These are phyloP conservation scores for Dryoscopus gambensis DNA, from an alignment of 2,113 vertebrate species.

Conservation along the genomic window DNA sequence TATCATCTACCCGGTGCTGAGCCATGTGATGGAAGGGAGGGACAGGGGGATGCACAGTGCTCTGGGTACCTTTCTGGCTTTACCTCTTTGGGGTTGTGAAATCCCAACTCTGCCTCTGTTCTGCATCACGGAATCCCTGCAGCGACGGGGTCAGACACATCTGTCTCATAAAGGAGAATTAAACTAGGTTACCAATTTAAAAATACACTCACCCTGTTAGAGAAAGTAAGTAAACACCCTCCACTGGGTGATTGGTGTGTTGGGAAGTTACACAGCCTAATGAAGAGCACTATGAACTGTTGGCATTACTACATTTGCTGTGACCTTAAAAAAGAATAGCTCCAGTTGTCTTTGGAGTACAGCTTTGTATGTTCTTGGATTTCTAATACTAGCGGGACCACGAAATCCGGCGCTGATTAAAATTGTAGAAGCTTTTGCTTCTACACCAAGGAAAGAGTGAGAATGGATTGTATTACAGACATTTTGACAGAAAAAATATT, in stretches of 20 bases:
- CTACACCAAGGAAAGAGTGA: neutral
- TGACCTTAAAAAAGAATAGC: slow-evolving; percentile 45
- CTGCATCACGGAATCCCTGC: neutral
- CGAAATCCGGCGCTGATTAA: slow-evolving; percentile 30
- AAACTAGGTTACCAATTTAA: neutral
- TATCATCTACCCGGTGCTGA: neutral
- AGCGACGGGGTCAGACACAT: rapidly evolving
- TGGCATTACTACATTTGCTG: slow-evolving; percentile 46
- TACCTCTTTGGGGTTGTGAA: neutral
- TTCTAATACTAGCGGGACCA: neutral
- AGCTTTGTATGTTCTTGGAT: slow-evolving; percentile 32
- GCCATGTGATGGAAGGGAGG: neutral
- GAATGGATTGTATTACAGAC: neutral
- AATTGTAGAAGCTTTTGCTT: slow-evolving; percentile 13
- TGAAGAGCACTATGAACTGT: slow-evolving; percentile 11
- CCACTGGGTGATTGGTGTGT: neutral
- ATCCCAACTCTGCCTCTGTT: neutral
- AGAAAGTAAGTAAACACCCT: neutral
- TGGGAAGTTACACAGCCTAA: slow-evolving; percentile 21
- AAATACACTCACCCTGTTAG: neutral
- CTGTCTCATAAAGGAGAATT: neutral
- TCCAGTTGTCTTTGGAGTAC: neutral
- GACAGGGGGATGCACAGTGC: rapidly evolving
- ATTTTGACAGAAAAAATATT: slow-evolving; percentile 45
- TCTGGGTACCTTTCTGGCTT: neutral